These are phyloP conservation scores for Mimas tiliae DNA, from an alignment of 2,888 invertebrate genomes.

Conservation along the genomic window DNA sequence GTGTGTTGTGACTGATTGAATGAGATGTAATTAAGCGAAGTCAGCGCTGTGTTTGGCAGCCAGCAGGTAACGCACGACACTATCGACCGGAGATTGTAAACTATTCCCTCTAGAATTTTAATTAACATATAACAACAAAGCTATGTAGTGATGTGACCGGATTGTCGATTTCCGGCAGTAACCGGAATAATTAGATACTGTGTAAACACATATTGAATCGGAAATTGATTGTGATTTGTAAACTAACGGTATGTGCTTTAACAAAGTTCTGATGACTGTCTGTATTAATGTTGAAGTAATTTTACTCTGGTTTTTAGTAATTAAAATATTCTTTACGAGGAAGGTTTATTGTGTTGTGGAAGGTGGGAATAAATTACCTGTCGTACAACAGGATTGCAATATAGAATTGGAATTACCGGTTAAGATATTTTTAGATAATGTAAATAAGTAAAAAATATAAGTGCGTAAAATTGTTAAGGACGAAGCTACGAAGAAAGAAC, in stretches of 20 bases:
- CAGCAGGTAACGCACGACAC: not conserved
- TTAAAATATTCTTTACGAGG: too few species aligned
- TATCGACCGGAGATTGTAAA: constrained; percentile 25
- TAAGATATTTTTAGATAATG: too few species aligned
- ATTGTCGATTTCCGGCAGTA: constrained; percentile 1
- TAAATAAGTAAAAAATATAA: too few species aligned
- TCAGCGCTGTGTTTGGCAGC: not conserved
- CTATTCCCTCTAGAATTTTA: constrained; percentile 29
- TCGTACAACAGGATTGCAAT: too few species aligned
- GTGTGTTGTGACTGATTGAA: not conserved
- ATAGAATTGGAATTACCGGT: too few species aligned
- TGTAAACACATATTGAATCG: constrained; percentile 2
- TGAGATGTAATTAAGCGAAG: constrained; percentile 9
- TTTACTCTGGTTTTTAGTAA: not conserved
- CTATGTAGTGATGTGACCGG: constrained; percentile 3
- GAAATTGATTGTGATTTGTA: constrained; percentile 3
- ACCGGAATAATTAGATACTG: constrained; percentile 5
- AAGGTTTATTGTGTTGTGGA: too few species aligned
- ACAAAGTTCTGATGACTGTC: not conserved
- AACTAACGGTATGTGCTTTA: not conserved
- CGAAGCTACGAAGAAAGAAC: too few species aligned
- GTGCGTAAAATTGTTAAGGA: too few species aligned
- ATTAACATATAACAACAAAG: constrained; percentile 25
- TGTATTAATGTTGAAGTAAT: not conserved
- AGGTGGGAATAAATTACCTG: too few species aligned